Evolutionary conservation across 2,113 vertebrate species (phyloP).

Genomic region (Salvelinus alpinus): DNA sequence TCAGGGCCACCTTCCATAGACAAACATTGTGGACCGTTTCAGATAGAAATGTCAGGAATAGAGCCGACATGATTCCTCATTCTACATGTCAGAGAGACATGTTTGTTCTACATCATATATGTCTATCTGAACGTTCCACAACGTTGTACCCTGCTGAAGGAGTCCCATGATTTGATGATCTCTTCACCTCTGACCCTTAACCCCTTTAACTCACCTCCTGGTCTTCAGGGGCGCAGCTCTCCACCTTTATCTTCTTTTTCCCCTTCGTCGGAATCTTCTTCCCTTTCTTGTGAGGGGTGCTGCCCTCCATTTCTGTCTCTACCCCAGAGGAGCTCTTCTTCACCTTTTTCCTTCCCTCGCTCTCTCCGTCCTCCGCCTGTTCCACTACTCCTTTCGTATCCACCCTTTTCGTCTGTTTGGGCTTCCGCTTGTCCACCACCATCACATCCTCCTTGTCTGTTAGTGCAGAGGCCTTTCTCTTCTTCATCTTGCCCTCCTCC

Average conservation of each 20-base stretch:
- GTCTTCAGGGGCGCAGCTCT: not conserved
- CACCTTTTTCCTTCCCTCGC: conserved; percentile 14
- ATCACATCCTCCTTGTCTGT: conserved; percentile 27
- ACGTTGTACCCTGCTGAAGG: too few relatives aligned
- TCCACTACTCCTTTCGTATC: not conserved
- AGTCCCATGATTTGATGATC: too few relatives aligned
- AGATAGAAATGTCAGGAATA: too few relatives aligned
- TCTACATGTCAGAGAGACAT: too few relatives aligned
- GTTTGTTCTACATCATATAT: too few relatives aligned
- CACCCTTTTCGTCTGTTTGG: conserved; percentile 33
- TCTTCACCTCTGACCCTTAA: not conserved
- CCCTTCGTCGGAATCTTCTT: conserved; percentile 11
- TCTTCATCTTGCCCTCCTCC: conserved; percentile 8
- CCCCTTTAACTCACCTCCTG: conserved; percentile 36
- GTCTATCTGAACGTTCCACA: too few relatives aligned
- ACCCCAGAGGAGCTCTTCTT: conserved; percentile 12
- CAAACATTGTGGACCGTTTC: too few relatives aligned
- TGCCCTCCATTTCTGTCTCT: not conserved
- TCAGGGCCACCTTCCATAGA: too few relatives aligned
- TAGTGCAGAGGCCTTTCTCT: not conserved
- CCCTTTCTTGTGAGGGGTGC: conserved; percentile 8
- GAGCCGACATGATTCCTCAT: too few relatives aligned
- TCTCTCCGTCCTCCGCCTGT: not conserved
- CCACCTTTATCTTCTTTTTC: conserved; percentile 41
- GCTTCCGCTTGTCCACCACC: not conserved